Evolutionary conservation across 2,113 vertebrate species (phyloP).

Genomic region (Mustelus asterias): DNA sequence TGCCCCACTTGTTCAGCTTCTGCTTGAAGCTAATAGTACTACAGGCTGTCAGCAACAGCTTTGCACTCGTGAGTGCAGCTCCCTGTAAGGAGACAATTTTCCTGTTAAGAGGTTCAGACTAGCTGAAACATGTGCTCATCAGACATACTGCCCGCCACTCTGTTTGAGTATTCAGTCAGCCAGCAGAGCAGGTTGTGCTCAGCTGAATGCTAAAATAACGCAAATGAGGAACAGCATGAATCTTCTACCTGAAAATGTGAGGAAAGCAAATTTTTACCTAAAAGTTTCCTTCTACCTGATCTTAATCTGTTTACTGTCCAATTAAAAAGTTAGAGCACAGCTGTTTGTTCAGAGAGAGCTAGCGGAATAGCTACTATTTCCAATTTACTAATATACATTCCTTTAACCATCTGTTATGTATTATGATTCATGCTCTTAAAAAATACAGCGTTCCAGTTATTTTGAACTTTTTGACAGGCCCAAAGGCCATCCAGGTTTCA

Average conservation of each 20-base stretch:
- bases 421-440: constrained; percentile 18
- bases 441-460: background rate
- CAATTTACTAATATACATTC: background rate
- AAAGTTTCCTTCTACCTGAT: background rate
- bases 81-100: background rate
- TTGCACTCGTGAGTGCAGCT: background rate
- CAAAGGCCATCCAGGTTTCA: constrained; percentile 28
- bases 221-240: background rate
- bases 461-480: constrained; percentile 2
- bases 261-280: background rate
- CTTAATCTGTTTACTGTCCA: background rate
- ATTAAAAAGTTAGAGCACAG: background rate
- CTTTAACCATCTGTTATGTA: constrained; percentile 23
- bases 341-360: background rate
- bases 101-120: background rate
- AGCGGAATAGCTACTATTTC: background rate
- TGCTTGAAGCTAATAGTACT: background rate
- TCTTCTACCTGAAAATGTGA: background rate
- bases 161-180: background rate
- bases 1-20: background rate
- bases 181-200: background rate
- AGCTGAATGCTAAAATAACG: background rate
- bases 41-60: background rate
- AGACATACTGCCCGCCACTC: no score
- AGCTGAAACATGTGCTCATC: background rate